phyloP scores from a whole-genome alignment of 2,888 invertebrate species.

The Meta bourneti region DNA sequence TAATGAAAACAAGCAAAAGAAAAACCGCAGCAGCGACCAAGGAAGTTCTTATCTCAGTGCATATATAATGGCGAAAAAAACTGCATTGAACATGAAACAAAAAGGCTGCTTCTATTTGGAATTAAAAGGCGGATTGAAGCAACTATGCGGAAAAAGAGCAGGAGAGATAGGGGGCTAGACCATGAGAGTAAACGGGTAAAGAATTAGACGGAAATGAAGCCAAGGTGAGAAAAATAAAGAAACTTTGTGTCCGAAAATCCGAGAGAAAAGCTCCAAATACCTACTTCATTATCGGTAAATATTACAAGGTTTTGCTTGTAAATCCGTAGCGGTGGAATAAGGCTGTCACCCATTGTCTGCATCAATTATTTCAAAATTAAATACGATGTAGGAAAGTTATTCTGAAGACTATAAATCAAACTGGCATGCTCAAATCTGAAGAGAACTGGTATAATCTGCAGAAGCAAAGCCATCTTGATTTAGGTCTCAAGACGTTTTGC shows the following conservation, averaged over 20 bases:
- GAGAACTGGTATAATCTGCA: no score
- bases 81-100: slow-evolving; percentile 9
- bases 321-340: background rate
- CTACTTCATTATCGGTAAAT: background rate
- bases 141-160: slow-evolving; percentile 48
- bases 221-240: slow-evolving; percentile 60
- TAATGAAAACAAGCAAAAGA: background rate
- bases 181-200: slow-evolving; percentile 1
- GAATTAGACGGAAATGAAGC: slow-evolving; percentile 41
- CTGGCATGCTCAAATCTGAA: no score
- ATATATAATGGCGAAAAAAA: background rate
- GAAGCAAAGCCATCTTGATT: no score
- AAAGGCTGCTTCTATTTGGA: slow-evolving; percentile 9
- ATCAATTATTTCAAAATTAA: background rate
- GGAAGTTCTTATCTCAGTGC: background rate
- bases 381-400: background rate
- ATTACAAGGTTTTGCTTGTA: slow-evolving; percentile 44
- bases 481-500: no score
- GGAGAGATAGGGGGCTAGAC: slow-evolving; percentile 36
- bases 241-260: slow-evolving; percentile 32
- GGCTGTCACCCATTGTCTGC: background rate
- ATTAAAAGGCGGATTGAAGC: slow-evolving; percentile 8
- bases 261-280: background rate
- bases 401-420: background rate
- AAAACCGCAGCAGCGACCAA: background rate